Percentiles rank a stretch among this genome's conserved stretches.
Evolutionary conservation across 2,888 invertebrate genomes (phyloP).

Genomic region (Allolobophora icterica): DNA sequence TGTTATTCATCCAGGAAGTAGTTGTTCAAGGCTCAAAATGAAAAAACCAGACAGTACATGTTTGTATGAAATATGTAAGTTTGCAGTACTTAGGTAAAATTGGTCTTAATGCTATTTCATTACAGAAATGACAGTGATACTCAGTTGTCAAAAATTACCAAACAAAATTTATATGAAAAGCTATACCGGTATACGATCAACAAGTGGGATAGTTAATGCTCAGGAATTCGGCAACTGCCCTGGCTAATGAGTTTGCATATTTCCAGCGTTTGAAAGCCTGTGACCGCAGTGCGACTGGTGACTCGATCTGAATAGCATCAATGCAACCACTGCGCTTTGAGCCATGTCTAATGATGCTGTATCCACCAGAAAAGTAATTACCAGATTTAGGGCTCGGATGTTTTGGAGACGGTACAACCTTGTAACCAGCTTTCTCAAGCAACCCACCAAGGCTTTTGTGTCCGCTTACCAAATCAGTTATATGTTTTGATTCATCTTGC

Average conservation of each 20-base stretch:
- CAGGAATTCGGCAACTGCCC: neutral
- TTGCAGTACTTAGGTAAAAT: neutral
- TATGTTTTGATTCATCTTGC: neutral
- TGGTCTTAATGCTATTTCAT: neutral
- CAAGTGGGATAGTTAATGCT: neutral
- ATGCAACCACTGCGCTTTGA: slow-evolving; percentile 40
- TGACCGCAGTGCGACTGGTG: slow-evolving; percentile 25
- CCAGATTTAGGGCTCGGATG: slow-evolving; percentile 38
- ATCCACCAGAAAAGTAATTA: slow-evolving; percentile 44
- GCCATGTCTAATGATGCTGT: slow-evolving; percentile 42
- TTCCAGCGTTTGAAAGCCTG: slow-evolving; percentile 5
- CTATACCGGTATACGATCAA: neutral
- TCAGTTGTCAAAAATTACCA: neutral
- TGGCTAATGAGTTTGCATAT: slow-evolving; percentile 5
- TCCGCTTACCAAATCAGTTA: slow-evolving; percentile 42
- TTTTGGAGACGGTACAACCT: slow-evolving; percentile 45
- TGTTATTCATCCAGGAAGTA: neutral
- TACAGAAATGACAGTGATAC: neutral
- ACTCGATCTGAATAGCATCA: slow-evolving; percentile 46
- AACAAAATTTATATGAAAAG: neutral
- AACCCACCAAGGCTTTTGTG: slow-evolving; percentile 41
- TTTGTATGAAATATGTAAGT: too few relatives aligned
- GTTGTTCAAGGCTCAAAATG: neutral
- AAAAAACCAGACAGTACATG: neutral
- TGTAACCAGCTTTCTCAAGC: slow-evolving; percentile 39